Evolutionary conservation across 2,888 invertebrate genomes (phyloP).

Genomic region (Xanthorhoe designata): DNA sequence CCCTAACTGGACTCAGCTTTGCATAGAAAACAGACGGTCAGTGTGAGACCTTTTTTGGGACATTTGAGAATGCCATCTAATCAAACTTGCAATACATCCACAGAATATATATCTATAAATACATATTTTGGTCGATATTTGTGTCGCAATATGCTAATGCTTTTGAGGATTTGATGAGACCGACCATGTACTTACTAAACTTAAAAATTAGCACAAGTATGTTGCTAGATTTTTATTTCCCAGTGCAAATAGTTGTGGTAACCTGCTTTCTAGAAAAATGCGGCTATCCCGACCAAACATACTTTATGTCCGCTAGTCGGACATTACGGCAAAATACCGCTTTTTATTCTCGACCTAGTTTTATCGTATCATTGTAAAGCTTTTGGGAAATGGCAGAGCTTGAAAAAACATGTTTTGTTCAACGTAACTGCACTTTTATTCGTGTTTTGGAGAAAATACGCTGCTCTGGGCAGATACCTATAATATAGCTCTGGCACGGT

Average conservation of each 20-base stretch:
- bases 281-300: slow-evolving; percentile 45
- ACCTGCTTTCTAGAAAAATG: slow-evolving; percentile 5
- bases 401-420: slow-evolving; percentile 19
- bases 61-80: too few species aligned
- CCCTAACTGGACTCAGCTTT: slow-evolving; percentile 29
- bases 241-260: background rate
- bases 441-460: slow-evolving; percentile 15
- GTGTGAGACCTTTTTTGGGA: too few species aligned
- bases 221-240: background rate
- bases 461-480: slow-evolving; percentile 6
- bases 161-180: too few species aligned
- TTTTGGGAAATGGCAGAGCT: slow-evolving; percentile 14
- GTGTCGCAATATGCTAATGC: too few species aligned
- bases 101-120: too few species aligned
- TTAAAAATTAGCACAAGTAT: too few species aligned
- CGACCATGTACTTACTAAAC: too few species aligned
- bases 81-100: too few species aligned
- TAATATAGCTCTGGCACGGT: slow-evolving; percentile 2
- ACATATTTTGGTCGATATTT: too few species aligned
- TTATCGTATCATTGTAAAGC: slow-evolving; percentile 27
- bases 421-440: slow-evolving; percentile 8
- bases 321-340: slow-evolving; percentile 36
- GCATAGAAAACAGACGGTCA: slow-evolving; percentile 3
- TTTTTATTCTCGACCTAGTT: slow-evolving; percentile 32
- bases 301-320: slow-evolving; percentile 51